Base-by-base conservation (phyloP, 2,888 invertebrate species). In the Caenorhabditis sp. region DNA sequence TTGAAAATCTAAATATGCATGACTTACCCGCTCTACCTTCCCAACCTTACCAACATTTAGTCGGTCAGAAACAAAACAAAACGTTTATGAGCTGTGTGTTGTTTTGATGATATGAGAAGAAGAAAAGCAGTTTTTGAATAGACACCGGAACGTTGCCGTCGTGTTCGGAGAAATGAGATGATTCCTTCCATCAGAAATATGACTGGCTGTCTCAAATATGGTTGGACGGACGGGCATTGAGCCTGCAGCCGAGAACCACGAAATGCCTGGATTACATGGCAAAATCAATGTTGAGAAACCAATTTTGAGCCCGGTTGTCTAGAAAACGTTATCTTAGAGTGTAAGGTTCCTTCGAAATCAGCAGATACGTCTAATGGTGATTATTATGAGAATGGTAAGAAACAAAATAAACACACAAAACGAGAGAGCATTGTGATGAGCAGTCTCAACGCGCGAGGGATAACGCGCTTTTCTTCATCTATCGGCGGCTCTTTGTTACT, bases 401-500 rank as follows among this genome's bases (percentile, higher is more conserved):
- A 76, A 76, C 53, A 24, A 44, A 76, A 67, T 60, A 61, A 74
- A 68, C 60, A 67, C 56, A 47, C 61, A 61, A 67, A 65, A 53
- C 56, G 56, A 56, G 72, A 50, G 64, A 60, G 53, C 53, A 67
- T 67, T 76, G 58, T 67, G 74, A 74, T 74, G 74, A 76, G 67
- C 67, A 67, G 76, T 76, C 61, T 61, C 60, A 67, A 61, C 65
- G 58, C 58, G 65, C 67, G 56, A 50, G 40, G 67, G 67, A 67
- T 76, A 76, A 76, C 76, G 67, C 76, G 76, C 76, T 60, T 65
- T 44, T 76, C 76, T 76, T 67, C 76, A 76, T 76, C 76, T 76
- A 76, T 67, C 67, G 67, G 76, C 76, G 67, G 76, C 76, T 76
- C 76, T 76, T 76, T 76, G 76, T 76, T 76, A 76, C 76, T 76